Conservation (phyloP, 2,888 invertebrate species). For the Drosophila pullipes region DNA sequence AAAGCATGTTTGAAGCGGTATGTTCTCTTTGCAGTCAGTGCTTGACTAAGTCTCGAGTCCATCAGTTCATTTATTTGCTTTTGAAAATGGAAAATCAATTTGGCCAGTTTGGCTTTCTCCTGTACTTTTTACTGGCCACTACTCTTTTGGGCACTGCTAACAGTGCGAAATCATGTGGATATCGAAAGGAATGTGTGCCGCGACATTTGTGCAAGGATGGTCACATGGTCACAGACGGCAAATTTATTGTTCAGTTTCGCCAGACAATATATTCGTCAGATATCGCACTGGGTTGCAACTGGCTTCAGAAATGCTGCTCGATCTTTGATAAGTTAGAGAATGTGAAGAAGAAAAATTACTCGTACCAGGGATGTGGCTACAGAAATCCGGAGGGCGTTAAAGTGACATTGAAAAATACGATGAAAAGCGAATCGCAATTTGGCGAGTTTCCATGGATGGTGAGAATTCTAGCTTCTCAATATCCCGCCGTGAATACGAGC, state of each 20-base stretch:
- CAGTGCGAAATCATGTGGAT: not conserved
- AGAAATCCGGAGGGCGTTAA: not conserved
- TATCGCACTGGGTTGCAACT: fast-evolving
- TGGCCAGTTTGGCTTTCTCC: not conserved
- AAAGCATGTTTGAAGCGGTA: not conserved
- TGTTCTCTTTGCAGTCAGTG: not conserved
- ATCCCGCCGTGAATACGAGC: fast-evolving
- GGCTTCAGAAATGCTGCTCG: fast-evolving
- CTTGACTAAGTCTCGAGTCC: not conserved
- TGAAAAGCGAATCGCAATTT: slow-evolving; percentile 9
- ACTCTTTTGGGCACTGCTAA: not conserved
- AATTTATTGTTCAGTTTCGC: fast-evolving
- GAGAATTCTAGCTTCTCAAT: slow-evolving; percentile 86
- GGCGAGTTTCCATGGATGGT: slow-evolving; percentile 46
- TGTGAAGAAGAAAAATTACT: fast-evolving
- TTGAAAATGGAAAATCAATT: not conserved
- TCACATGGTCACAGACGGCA: not conserved
- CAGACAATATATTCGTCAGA: not conserved
- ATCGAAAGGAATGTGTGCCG: not conserved
- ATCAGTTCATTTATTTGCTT: not conserved
- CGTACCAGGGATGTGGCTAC: not conserved
- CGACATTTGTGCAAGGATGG: not conserved
- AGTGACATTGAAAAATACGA: not conserved
- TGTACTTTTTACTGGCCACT: not conserved
- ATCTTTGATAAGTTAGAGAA: not conserved